phyloP scores from a whole-genome alignment of 1,140 invertebrate species.

The Ylistrum balloti region DNA sequence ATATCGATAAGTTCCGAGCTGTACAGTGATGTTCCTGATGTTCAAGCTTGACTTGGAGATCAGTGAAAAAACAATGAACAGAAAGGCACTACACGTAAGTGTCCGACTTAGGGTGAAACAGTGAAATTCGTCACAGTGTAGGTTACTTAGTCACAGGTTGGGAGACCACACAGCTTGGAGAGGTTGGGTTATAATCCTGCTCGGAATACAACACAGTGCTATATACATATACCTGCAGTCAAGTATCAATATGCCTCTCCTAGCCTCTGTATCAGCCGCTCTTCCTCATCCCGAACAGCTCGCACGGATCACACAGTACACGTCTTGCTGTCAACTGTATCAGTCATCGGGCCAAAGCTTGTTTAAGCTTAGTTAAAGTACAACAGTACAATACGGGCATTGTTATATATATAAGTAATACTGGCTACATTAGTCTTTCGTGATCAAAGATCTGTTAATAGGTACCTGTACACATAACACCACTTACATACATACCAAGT shows the following conservation, averaged over 20 bases:
- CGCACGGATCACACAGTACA: background rate
- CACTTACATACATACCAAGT: too few species aligned
- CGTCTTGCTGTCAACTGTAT: background rate
- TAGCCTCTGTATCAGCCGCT: background rate
- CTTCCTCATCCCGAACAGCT: constrained; percentile 23
- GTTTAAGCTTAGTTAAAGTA: constrained; percentile 7
- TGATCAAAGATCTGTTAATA: too few species aligned
- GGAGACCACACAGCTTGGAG: background rate
- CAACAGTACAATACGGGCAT: too few species aligned
- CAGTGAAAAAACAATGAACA: background rate
- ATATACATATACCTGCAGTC: background rate
- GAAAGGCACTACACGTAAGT: background rate
- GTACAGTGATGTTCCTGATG: background rate
- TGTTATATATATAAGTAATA: too few species aligned
- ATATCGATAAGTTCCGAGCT: too few species aligned
- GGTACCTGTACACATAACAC: too few species aligned
- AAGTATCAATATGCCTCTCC: background rate
- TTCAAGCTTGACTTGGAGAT: background rate
- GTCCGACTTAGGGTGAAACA: background rate
- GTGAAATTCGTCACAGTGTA: background rate
- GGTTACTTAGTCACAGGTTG: background rate
- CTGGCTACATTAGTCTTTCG: too few species aligned
- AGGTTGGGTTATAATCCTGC: constrained; percentile 1
- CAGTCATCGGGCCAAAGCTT: background rate
- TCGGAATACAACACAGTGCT: background rate